A percentile compares a stretch with the other conserved stretches of the same genome.
phyloP scores from a whole-genome alignment of 2,888 invertebrate species.

The Athetis lepigone region DNA sequence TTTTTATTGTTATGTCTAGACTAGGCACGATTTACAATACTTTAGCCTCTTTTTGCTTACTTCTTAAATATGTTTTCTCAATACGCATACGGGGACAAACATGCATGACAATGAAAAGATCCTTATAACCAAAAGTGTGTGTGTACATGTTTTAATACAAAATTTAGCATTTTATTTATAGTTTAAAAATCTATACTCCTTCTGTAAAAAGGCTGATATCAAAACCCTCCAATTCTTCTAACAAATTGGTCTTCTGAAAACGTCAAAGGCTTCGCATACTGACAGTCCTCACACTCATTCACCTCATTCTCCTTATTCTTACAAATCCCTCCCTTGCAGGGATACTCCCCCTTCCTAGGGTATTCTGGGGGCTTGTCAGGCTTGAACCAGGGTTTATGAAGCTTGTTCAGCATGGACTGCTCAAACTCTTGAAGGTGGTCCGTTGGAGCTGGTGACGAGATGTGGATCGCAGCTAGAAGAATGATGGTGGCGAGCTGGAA shows the following conservation, averaged over 20 bases:
- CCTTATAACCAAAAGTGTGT: too few species aligned
- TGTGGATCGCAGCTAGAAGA: constrained; percentile 39
- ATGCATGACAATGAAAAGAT: too few species aligned
- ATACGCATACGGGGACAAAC: too few species aligned
- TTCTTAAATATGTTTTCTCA: too few species aligned
- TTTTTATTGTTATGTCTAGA: background rate
- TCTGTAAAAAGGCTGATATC: too few species aligned
- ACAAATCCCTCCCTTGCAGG: constrained; percentile 70
- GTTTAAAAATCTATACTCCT: too few species aligned
- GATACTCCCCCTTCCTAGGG: constrained; percentile 76
- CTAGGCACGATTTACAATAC: too few species aligned
- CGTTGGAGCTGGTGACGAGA: constrained; percentile 60
- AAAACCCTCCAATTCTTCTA: too few species aligned
- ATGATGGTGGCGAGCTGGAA: constrained; percentile 61
- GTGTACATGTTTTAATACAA: too few species aligned
- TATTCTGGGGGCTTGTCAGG: constrained; percentile 66
- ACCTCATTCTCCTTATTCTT: constrained; percentile 59
- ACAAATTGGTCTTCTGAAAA: background rate
- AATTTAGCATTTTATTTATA: too few species aligned
- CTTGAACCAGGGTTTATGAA: constrained; percentile 73
- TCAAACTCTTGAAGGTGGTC: constrained; percentile 63
- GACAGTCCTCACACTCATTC: constrained; percentile 68
- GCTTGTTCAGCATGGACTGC: constrained; percentile 70
- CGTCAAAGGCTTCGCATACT: constrained; percentile 66
- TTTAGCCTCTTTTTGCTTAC: background rate